A percentile compares a stretch with the other conserved stretches of the same genome.
Evolutionary conservation across 2,113 vertebrate species (phyloP).

Genomic region (Syngnathus floridae): DNA sequence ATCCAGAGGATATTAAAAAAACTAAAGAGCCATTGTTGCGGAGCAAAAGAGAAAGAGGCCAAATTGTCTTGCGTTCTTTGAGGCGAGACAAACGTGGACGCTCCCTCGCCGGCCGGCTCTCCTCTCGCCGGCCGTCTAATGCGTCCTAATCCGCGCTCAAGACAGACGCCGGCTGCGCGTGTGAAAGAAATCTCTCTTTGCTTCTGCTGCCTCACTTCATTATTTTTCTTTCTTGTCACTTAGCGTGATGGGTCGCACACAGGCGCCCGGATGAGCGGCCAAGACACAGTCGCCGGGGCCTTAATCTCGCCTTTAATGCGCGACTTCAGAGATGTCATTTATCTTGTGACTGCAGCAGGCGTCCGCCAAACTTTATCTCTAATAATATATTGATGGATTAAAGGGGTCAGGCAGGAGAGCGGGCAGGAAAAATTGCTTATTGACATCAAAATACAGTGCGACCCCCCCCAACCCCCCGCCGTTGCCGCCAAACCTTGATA

Average conservation of each 20-base stretch:
- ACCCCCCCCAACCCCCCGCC: constrained; percentile 75
- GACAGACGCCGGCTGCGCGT: constrained; percentile 74
- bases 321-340: constrained; percentile 99
- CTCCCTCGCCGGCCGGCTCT: constrained; percentile 77
- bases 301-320: constrained; percentile 99
- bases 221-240: constrained; percentile 99
- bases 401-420: constrained; percentile 99
- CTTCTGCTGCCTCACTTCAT: constrained; percentile 98
- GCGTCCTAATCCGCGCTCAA: constrained; percentile 78
- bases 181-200: constrained; percentile 78
- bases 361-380: constrained; percentile 99
- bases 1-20: constrained; percentile 7
- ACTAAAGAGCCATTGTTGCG: constrained; percentile 71
- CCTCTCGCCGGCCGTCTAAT: constrained; percentile 76
- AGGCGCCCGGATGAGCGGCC: constrained; percentile 98
- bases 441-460: constrained; percentile 99
- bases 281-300: constrained; percentile 99
- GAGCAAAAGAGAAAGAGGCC: constrained; percentile 82
- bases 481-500: constrained; percentile 89
- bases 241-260: constrained; percentile 99
- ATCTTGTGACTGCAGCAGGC: constrained; percentile 99
- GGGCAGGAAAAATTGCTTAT: constrained; percentile 99
- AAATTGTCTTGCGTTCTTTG: constrained; percentile 75
- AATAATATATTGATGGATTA: constrained; percentile 99
- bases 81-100: constrained; percentile 51